These are phyloP conservation scores for Drosophila ironensis DNA, from an alignment of 1,140 invertebrate genomes.

Conservation along the genomic window DNA sequence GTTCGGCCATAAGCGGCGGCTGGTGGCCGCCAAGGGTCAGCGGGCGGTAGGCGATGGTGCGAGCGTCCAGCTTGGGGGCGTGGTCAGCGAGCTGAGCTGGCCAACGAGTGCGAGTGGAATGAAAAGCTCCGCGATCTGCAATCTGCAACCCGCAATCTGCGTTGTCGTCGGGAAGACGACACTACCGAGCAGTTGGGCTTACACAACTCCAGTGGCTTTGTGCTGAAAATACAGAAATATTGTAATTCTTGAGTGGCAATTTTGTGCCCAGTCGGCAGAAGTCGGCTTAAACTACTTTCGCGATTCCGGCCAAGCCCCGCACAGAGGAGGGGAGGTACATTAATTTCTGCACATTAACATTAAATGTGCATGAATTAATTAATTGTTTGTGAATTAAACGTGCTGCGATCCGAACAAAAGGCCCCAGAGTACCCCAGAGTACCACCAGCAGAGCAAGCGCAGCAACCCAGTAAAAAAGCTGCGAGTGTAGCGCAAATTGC, in stretches of 20 bases:
- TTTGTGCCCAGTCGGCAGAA: constrained; percentile 61
- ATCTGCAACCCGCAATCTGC: neutral
- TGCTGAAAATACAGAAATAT: constrained; percentile 76
- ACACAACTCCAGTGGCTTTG: constrained; percentile 42
- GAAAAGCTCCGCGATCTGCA: constrained; percentile 8
- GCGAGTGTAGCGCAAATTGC: constrained; percentile 31
- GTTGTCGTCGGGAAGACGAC: constrained; percentile 37
- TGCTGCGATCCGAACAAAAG: constrained; percentile 45
- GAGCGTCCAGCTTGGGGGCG: constrained; percentile 66
- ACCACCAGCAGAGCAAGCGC: no score
- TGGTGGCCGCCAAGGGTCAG: constrained; percentile 83
- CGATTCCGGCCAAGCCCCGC: constrained; percentile 16
- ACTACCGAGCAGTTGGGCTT: constrained; percentile 11
- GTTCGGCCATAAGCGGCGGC: constrained; percentile 85
- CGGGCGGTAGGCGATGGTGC: constrained; percentile 84
- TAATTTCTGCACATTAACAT: constrained; percentile 75
- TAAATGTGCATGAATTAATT: constrained; percentile 78
- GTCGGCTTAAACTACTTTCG: constrained; percentile 70
- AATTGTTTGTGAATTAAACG: constrained; percentile 80
- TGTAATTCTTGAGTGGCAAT: constrained; percentile 64
- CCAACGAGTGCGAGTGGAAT: constrained; percentile 37
- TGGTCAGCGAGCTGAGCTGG: constrained; percentile 31
- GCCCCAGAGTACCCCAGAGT: neutral
- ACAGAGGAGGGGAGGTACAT: constrained; percentile 64
- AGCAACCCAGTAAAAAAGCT: constrained; percentile 35